A percentile compares a stretch with the other conserved stretches of the same genome.
Conservation (phyloP, 2,888 invertebrate genomes). For the Epinotia bilunana region DNA sequence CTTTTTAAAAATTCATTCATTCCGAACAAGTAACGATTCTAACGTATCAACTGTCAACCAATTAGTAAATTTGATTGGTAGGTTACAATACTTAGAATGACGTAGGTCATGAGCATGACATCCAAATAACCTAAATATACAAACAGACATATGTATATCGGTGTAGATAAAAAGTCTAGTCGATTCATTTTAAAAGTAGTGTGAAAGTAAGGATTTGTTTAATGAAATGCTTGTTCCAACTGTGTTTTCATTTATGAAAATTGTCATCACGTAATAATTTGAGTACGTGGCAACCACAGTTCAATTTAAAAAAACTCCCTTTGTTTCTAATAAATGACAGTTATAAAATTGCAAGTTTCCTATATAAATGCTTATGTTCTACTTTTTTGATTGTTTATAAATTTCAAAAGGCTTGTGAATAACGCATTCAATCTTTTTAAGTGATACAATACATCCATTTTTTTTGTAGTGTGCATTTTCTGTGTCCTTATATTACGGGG, state of each 20-base stretch:
- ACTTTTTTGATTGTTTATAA: slow-evolving; percentile 46
- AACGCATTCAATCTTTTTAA: slow-evolving; percentile 56
- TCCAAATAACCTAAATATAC: neutral
- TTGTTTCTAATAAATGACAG: neutral
- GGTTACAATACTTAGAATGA: neutral
- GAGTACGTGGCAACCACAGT: neutral
- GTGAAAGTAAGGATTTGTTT: neutral
- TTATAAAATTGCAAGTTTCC: neutral
- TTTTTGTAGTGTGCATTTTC: slow-evolving; percentile 9
- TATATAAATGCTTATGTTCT: slow-evolving; percentile 30
- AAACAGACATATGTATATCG: neutral
- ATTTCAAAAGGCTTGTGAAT: slow-evolving; percentile 73
- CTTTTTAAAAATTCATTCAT: slow-evolving; percentile 80
- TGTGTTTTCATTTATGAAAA: neutral
- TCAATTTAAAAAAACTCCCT: neutral
- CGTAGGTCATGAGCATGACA: neutral
- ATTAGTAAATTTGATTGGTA: slow-evolving; percentile 13
- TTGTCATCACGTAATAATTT: neutral
- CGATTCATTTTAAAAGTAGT: neutral
- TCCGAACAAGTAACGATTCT: slow-evolving; percentile 71
- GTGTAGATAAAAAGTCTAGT: neutral
- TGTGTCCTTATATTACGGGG: slow-evolving; percentile 44
- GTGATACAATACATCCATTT: neutral
- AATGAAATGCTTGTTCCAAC: neutral
- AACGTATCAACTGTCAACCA: slow-evolving; percentile 11